Evolutionary conservation across 2,888 invertebrate species (phyloP).

Genomic region (Mythimna ferrago): DNA sequence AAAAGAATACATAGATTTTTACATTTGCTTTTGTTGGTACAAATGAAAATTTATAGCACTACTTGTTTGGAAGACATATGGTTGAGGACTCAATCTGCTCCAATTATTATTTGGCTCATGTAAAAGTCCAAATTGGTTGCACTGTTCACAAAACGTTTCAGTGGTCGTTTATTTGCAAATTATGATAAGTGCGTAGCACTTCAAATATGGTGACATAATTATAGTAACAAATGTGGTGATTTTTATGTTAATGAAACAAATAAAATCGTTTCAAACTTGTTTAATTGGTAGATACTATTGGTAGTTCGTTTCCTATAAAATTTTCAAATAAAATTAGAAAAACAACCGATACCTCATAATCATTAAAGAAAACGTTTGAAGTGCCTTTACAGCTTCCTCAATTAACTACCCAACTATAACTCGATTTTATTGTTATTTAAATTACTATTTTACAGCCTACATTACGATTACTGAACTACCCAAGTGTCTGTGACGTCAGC

Average conservation of each 20-base stretch:
- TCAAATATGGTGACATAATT: neutral
- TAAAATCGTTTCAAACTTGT: neutral
- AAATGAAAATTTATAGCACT: neutral
- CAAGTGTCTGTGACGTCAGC: slow-evolving; percentile 55
- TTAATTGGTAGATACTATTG: neutral
- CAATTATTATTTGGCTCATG: neutral
- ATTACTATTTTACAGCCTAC: slow-evolving; percentile 51
- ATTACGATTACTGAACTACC: slow-evolving; percentile 52
- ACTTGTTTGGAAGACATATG: neutral
- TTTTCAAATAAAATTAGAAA: slow-evolving; percentile 18
- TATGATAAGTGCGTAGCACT: slow-evolving; percentile 13
- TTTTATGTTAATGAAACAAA: neutral
- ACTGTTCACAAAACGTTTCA: neutral
- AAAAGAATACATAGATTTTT: neutral
- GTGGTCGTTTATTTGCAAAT: slow-evolving; percentile 34
- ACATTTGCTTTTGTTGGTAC: neutral
- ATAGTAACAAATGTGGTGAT: neutral
- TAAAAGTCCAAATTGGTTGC: slow-evolving; percentile 3
- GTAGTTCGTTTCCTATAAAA: neutral
- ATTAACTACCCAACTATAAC: slow-evolving; percentile 46
- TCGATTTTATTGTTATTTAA: slow-evolving; percentile 58
- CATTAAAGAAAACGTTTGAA: slow-evolving; percentile 50
- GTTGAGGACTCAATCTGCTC: neutral
- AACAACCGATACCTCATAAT: neutral
- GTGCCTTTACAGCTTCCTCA: slow-evolving; percentile 59